A percentile compares a stretch with the other conserved stretches of the same genome.
Conservation (phyloP, 1,140 invertebrate species). For the Drosophila sechellia region DNA sequence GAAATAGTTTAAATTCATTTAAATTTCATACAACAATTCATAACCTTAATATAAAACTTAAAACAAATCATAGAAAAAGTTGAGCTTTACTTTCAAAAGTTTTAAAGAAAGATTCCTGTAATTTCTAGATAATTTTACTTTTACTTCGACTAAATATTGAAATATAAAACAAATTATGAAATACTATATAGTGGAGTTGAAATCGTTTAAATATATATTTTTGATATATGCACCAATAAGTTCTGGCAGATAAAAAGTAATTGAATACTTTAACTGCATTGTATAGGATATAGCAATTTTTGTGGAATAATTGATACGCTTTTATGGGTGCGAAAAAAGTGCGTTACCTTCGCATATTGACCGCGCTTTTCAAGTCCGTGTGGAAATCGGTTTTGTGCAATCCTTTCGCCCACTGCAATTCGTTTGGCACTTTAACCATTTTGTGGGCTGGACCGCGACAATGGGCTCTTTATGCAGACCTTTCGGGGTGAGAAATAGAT, state of each 20-base stretch:
- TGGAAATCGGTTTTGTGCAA: slow-evolving; percentile 20
- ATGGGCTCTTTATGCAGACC: slow-evolving; percentile 30
- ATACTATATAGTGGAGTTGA: too few species aligned
- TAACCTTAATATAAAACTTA: too few species aligned
- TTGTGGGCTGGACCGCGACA: slow-evolving; percentile 42
- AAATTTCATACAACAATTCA: too few species aligned
- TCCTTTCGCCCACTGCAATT: slow-evolving; percentile 22
- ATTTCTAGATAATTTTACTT: neutral
- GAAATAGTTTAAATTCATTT: too few species aligned
- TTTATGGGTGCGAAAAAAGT: slow-evolving; percentile 8
- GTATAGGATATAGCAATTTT: slow-evolving; percentile 1
- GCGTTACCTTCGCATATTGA: slow-evolving; percentile 6
- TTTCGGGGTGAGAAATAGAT: slow-evolving; percentile 48
- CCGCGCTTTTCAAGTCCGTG: slow-evolving; percentile 14
- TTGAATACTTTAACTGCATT: slow-evolving; percentile 1
- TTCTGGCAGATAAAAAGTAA: neutral
- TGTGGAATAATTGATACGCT: slow-evolving; percentile 24
- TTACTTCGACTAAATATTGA: neutral
- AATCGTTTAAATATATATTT: neutral
- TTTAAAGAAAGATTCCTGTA: neutral
- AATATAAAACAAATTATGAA: too few species aligned
- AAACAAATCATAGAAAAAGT: too few species aligned
- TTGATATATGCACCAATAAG: neutral
- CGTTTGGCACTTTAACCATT: slow-evolving; percentile 45
- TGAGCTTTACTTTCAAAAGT: too few species aligned